Evolutionary conservation across 1,140 invertebrate species (phyloP), one percentile per base, ranked within the genome.

Genomic region (Papilio xuthus): DNA sequence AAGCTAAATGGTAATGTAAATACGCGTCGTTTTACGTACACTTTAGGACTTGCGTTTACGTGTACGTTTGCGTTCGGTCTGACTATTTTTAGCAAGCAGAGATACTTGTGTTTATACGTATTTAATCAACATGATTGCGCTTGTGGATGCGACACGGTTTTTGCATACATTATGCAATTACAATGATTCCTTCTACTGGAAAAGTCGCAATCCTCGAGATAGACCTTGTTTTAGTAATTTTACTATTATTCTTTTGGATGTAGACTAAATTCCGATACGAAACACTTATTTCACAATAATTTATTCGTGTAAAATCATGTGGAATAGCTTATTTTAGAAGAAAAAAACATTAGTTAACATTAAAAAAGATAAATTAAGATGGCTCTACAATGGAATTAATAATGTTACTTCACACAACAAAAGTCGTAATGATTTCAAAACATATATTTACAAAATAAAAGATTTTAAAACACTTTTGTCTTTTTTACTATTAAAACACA

Each of bases 1-100:
- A 32, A 79, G 79, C 76, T 78, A 81, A 84, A 56, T 79, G 50
- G 78, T 44, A 82, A 78, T 69, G 83, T 82, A 86, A 86, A 89
- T 82, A 84, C 70, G 72, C 74, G 50, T 74, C 50, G 44, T 42
- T 76, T 56, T 76, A 28, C 71, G 41, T 73, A 73, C 78, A 80
- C 79, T 78, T 81, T 67, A 73, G 70, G 76, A 78, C 71, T 80
- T 76, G 37, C 32, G 50, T 20, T 15, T 26, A 42, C 41, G 26
- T n/a, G 4, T 20, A 41, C 26, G 74, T 41, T 76, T 37, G 26
- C 50, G 26, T 53, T 75, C 47, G 28, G 4, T 50, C 26, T 75
- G 70, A 60, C 53, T 75, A 75, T 75, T 75, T 75, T 75, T 75
- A 75, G 73, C 32, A 53, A 26, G 37, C 32, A 50, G 28, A 42